Conservation (phyloP, 2,888 invertebrate species). For the Hypomecis punctinalis region DNA sequence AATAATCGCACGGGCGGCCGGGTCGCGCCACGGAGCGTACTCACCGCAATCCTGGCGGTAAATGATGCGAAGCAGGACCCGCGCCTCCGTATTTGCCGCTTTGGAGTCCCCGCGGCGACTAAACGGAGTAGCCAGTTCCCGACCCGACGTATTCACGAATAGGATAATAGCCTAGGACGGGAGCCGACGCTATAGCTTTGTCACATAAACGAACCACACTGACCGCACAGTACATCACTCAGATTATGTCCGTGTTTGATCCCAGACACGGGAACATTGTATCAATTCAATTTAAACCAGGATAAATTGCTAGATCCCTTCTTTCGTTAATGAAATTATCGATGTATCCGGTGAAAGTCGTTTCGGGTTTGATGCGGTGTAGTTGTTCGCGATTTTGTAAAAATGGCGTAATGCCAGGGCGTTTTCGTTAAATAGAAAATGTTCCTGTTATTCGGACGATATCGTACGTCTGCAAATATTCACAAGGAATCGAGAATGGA, state of each 20-base stretch:
- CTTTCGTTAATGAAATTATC: conserved; percentile 76
- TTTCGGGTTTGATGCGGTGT: conserved; percentile 50
- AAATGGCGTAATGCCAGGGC: conserved; percentile 52
- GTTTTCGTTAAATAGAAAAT: conserved; percentile 53
- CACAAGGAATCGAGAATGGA: conserved; percentile 65
- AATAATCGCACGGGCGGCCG: conserved; percentile 28
- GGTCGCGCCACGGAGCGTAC: conserved; percentile 54
- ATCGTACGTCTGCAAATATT: conserved; percentile 67
- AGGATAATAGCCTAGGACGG: conserved; percentile 80
- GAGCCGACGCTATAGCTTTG: conserved; percentile 78
- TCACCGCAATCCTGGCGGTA: conserved; percentile 82
- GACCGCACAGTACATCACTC: conserved; percentile 75
- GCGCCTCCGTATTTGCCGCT: conserved; percentile 84
- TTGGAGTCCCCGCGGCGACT: conserved; percentile 81
- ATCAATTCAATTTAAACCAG: conserved; percentile 63
- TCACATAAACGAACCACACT: conserved; percentile 78
- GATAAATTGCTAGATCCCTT: conserved; percentile 65
- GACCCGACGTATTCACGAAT: conserved; percentile 78
- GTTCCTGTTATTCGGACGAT: conserved; percentile 59
- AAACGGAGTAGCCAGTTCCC: conserved; percentile 78
- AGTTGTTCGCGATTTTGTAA: conserved; percentile 50
- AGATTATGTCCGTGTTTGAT: conserved; percentile 67
- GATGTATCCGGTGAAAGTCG: conserved; percentile 79
- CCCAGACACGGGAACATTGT: conserved; percentile 75
- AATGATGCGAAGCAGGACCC: conserved; percentile 81